Conservation (phyloP, 2,888 invertebrate genomes). For the Caradrina kadenii region DNA sequence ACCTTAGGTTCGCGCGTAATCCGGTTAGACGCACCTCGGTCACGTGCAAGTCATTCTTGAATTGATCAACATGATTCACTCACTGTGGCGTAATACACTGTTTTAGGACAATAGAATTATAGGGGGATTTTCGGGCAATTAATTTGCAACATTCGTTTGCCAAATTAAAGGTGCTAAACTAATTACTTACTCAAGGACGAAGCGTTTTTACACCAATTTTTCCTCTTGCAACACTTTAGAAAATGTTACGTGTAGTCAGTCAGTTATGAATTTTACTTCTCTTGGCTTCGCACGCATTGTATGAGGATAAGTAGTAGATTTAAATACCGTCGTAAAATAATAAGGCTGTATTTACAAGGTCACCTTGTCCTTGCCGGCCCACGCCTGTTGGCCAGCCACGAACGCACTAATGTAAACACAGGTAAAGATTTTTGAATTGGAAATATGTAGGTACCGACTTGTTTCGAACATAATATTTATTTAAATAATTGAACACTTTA, state of each 20-base stretch:
- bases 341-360: background rate
- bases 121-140: constrained; percentile 43
- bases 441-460: background rate
- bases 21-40: constrained; percentile 13
- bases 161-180: constrained; percentile 1
- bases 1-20: constrained; percentile 9
- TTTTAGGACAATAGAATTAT: constrained; percentile 35
- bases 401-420: background rate
- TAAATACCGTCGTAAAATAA: background rate
- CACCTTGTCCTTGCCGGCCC: background rate
- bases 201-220: background rate
- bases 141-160: constrained; percentile 25
- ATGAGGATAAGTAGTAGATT: background rate
- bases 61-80: constrained; percentile 40
- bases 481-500: background rate
- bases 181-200: constrained; percentile 4
- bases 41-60: constrained; percentile 28
- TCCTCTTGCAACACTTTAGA: background rate
- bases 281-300: no score
- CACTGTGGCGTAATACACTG: constrained; percentile 1
- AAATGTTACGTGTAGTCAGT: background rate
- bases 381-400: background rate
- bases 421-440: no score
- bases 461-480: background rate
- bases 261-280: background rate